Evolutionary conservation across 2,797 vertebrate genomes (phyloP), one percentile per base, ranked within the genome.

Genomic region (Apogon talboti): DNA sequence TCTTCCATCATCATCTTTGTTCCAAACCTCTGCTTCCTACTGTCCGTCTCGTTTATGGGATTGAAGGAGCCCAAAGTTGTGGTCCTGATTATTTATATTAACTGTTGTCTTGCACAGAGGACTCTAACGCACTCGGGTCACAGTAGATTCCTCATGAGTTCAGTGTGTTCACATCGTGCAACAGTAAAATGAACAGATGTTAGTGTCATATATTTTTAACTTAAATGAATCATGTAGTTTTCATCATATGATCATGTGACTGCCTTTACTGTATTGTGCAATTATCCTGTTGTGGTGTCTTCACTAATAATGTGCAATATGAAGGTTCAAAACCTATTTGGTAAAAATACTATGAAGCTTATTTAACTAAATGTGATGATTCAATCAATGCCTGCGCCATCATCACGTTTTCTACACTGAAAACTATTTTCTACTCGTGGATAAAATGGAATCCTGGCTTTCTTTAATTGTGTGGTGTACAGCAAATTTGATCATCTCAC

Each of bases 291-390:
- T 42, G 64, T 43, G 57, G 38, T 52, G 47, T 77, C 12, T 62
- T 48, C 45, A 42, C 55, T 70, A 41, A 75, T 57, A 0, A 69
- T 64, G 73, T 86, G 78, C 74, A 81, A 68, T 75, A 56, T 53
- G 13, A 77, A 71, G 61, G 60, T 55, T 49, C 40, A 14, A 62
- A 62, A 59, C 62, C 55, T 63, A 15, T 30, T 14, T 33, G 30
- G 64, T 55, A 67, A 52, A 7, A 40, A 6, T 19, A 21, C 9
- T 24, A 38, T 38, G 11, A 71, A 54, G 45, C 18, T 14, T 41
- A 55, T 66, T 73, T 45, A 14, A 33, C n/a, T 40, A 30, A n/a
- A 33, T n/a, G 19, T 63, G 58, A 69, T 42, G 58, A 69, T 42
- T 75, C 44, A 62, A 19, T 19, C 30, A 62, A 45, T 60, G 9